Base-by-base conservation (phyloP, 2,113 vertebrate species). In the Chaetodon trifascialis region DNA sequence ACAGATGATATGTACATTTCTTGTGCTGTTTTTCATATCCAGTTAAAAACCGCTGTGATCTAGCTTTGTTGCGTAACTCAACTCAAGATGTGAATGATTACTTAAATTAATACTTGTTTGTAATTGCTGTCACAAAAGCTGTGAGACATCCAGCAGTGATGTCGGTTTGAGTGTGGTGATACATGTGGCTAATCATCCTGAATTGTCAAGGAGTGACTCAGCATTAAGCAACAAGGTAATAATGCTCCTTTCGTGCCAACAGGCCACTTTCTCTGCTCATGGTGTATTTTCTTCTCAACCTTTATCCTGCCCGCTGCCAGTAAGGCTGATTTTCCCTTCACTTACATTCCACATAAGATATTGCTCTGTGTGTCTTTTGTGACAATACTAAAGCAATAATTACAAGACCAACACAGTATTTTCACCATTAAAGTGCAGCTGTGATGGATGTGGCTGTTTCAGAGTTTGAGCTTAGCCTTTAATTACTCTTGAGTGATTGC, bases 401-500 rank as follows among this genome's bases (percentile, higher is more conserved):
- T 86, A 88, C 16, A 51, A 76, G 70, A 38, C 54, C 74, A 34
- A 76, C 80, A 49, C 56, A 75, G 77, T 67, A 68, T 85, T 88
- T 85, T 87, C 63, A 75, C 84, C 83, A 83, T 88, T 88, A 78
- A 84, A 86, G 75, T 64, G 36, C 83, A 79, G 81, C 79, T 80
- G 64, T 82, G 66, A 91, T 85, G 83, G 73, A 88, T 90, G 87
- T 75, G 67, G 79, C 79, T 84, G 58, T 78, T 85, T 76, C 52
- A 59, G 76, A 79, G 62, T 82, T 78, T 70, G 55, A 70, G 44
- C 77, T 83, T 47, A 86, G 83, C 55, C 85, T 92, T 80, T 93
- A 91, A 93, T 93, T 86, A 92, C 73, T 52, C 78, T 60, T 89
- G 88, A 93, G 60, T 87, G 83, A 89, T 89, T 86, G 56, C 52